Conservation (phyloP, 2,888 invertebrate genomes). For the Acrobasis suavella region DNA sequence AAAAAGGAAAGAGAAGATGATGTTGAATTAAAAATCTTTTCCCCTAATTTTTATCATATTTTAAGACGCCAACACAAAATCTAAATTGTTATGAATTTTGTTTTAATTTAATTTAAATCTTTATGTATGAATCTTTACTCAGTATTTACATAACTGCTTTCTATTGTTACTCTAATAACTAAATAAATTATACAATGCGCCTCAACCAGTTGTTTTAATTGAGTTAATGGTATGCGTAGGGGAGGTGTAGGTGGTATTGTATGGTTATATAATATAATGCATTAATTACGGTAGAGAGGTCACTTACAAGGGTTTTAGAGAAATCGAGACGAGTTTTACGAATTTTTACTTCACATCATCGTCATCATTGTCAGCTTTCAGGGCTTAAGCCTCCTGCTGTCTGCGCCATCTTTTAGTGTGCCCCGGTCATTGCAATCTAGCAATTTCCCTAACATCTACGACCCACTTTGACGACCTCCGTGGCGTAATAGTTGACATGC, state of each 20-base stretch:
- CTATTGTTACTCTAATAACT: conserved; percentile 43
- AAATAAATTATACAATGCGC: conserved; percentile 8
- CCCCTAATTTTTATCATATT: too few species aligned
- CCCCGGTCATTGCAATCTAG: too few species aligned
- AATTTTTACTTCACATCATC: not conserved
- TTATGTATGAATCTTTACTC: conserved; percentile 8
- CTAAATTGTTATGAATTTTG: too few species aligned
- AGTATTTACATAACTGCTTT: conserved; percentile 48
- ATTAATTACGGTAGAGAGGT: not conserved
- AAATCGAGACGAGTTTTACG: not conserved
- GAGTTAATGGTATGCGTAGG: not conserved
- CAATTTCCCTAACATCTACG: too few species aligned
- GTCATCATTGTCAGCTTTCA: too few species aligned
- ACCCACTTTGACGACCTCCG: too few species aligned
- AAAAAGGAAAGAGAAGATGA: too few species aligned
- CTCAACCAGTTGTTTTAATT: conserved; percentile 8
- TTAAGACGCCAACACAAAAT: not conserved
- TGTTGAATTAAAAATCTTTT: too few species aligned
- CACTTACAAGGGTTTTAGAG: not conserved
- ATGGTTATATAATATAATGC: conserved; percentile 27
- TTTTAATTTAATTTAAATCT: not conserved
- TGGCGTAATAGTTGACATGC: too few species aligned
- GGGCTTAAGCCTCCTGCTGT: too few species aligned
- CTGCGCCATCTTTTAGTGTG: too few species aligned
- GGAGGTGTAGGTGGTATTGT: conserved; percentile 4